Evolutionary conservation across 2,113 vertebrate genomes (phyloP), one percentile per base, ranked within the genome.

Genomic region (Istiophorus platypterus): DNA sequence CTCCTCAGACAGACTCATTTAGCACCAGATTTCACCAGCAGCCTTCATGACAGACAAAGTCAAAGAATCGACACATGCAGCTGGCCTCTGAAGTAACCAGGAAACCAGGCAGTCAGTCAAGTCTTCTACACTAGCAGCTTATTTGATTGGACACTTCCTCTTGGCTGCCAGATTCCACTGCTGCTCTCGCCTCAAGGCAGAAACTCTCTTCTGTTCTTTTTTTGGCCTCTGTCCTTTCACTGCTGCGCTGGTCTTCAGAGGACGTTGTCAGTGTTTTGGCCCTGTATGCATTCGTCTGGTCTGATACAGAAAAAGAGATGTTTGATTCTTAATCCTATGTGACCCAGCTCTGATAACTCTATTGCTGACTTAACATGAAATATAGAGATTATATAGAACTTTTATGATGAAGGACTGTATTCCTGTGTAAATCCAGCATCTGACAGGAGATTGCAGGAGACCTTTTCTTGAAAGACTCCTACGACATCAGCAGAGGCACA

Each of bases 71-170:
- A 58, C 74, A 69, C 67, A 45, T 41, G 39, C 24, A 57, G 62
- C 61, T 42, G 37, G 58, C 78, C 70, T 72, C 31, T 70, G 64
- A 71, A 52, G 72, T 17, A 77, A 37, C 58, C 65, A 31, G 31
- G 3, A 64, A 68, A 77, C 1, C 42, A 64, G 34, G 45, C 83
- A 79, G 42, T 52, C 83, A 79, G 42, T 78, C 63, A 85, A 15
- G 27, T 74, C 63, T 62, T 64, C 13, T 22, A 65, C 22, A 64
- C 49, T 34, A 47, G 47, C 15, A 61, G n/a, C 54, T 77, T 41
- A 73, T 82, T 76, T 89, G 62, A 78, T 69, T 66, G 45, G 85
- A 89, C 76, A 80, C 74, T 67, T 72, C 24, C 20, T 58, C 76
- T 57, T 62, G 24, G 24, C n/a, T 58, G 54, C 34, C 26, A 64